These are phyloP conservation scores for Maccullochella peelii DNA, from an alignment of 2,113 vertebrate genomes.

Conservation along the genomic window DNA sequence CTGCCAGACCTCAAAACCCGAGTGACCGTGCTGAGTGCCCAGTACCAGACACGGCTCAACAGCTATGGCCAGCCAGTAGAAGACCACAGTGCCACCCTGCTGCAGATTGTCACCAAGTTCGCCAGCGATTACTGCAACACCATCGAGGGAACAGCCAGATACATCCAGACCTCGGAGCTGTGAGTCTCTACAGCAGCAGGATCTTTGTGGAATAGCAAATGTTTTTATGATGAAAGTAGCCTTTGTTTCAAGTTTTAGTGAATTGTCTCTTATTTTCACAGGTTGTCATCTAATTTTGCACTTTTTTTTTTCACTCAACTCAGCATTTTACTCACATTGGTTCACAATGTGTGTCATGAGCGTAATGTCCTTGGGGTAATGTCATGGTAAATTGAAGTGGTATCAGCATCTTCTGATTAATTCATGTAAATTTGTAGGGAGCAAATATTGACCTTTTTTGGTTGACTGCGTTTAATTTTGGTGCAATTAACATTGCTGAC, in stretches of 20 bases:
- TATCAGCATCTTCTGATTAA: slow-evolving; percentile 55
- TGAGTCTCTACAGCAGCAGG: slow-evolving; percentile 67
- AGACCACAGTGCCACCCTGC: slow-evolving; percentile 86
- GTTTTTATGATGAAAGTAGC: background rate
- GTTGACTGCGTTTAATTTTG: slow-evolving; percentile 64
- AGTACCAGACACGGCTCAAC: slow-evolving; percentile 85
- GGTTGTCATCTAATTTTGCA: background rate
- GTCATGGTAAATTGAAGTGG: slow-evolving; percentile 48
- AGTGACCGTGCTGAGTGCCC: slow-evolving; percentile 83
- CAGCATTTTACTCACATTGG: slow-evolving; percentile 8
- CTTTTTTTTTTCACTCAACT: background rate
- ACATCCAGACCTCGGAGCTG: slow-evolving; percentile 88
- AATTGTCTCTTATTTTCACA: background rate
- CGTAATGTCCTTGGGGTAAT: slow-evolving; percentile 35
- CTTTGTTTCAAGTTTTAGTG: slow-evolving; percentile 13
- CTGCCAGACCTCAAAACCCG: slow-evolving; percentile 86
- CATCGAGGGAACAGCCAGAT: slow-evolving; percentile 85
- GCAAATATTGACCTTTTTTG: slow-evolving; percentile 70
- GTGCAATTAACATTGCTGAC: slow-evolving; percentile 42
- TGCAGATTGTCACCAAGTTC: slow-evolving; percentile 89
- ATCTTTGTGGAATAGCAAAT: background rate
- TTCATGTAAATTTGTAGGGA: slow-evolving; percentile 54
- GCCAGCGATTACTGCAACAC: slow-evolving; percentile 88
- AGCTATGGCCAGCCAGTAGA: slow-evolving; percentile 86
- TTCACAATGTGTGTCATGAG: background rate